These are phyloP conservation scores for Ariolimax columbianus DNA, from an alignment of 2,888 invertebrate genomes.

Conservation along the genomic window DNA sequence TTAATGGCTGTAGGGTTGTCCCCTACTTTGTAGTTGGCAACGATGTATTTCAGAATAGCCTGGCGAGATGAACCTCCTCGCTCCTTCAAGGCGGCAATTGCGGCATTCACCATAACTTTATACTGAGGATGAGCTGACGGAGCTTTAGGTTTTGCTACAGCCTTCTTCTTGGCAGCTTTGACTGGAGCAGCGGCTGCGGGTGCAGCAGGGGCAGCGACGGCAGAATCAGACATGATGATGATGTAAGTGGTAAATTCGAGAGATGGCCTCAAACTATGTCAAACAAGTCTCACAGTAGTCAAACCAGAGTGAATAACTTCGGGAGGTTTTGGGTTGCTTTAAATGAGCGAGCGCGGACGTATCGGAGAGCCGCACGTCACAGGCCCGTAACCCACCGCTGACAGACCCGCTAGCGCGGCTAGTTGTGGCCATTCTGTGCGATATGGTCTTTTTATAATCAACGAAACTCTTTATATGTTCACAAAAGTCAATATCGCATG, in stretches of 20 bases:
- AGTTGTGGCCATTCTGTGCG: slow-evolving; percentile 33
- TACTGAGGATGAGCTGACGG: slow-evolving; percentile 65
- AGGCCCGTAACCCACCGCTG: background rate
- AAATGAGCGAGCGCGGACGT: slow-evolving; percentile 26
- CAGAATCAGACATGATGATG: slow-evolving; percentile 47
- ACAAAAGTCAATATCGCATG: background rate
- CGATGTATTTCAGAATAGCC: slow-evolving; percentile 77
- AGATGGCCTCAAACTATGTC: background rate
- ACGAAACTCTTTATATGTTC: background rate
- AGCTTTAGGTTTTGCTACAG: slow-evolving; percentile 47
- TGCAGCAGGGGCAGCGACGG: slow-evolving; percentile 41
- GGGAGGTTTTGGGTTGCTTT: background rate
- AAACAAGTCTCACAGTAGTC: background rate
- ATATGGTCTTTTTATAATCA: slow-evolving; percentile 7
- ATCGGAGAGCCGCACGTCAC: slow-evolving; percentile 37
- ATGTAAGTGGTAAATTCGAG: background rate
- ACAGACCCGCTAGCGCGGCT: background rate
- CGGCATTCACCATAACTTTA: slow-evolving; percentile 74
- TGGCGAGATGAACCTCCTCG: slow-evolving; percentile 75
- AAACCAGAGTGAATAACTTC: background rate
- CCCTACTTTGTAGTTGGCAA: slow-evolving; percentile 73
- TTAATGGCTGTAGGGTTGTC: slow-evolving; percentile 61
- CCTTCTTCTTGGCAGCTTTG: slow-evolving; percentile 48
- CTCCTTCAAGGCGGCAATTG: slow-evolving; percentile 74
- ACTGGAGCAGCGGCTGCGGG: slow-evolving; percentile 38